Evolutionary conservation across 1,140 invertebrate genomes (phyloP), one percentile per base, ranked within the genome.

Genomic region (Odontomachus brunneus): DNA sequence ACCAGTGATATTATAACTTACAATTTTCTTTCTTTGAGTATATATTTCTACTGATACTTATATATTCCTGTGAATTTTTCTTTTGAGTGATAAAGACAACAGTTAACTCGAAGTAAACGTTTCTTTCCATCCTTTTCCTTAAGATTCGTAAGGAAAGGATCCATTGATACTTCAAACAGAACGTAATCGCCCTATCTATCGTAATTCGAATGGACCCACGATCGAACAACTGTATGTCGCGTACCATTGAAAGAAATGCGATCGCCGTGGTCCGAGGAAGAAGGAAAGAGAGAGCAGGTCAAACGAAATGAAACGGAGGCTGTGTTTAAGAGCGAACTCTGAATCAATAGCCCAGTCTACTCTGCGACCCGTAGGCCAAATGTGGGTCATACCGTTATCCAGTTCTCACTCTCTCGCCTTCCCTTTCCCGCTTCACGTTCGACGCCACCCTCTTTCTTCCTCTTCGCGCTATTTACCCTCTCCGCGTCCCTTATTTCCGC

Each of bases 301-400:
- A 69, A 76, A 53, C n/a, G 89, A 91, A 92, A 92, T 92, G 90
- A 92, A 93, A 91, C 86, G 92, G 91, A 92, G 91, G 88, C 92
- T 92, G 91, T 92, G 90, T 93, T 93, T 93, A 92, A 93, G 91
- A 92, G 91, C 89, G 85, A 91, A 88, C 86, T n/a, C n/a, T 86
- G 88, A 93, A 93, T 92, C 92, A 91, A 93, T 93, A 93, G 89
- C 89, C 85, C 86, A 80, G 85, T 84, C 87, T 92, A 85, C 86
- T 85, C 90, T 91, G 84, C 89, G 91, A 92, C 90, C 90, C 90
- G 82, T 89, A 87, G 87, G 88, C 90, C 83, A 90, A 81, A 93
- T 93, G 84, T 93, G 88, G 92, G 92, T 93, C 91, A 92, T 89
- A 90, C 84, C 86, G 88, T 91, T 89, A 90, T 88, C 75, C 90